phyloP scores from a whole-genome alignment of 2,797 vertebrate genomes.

The Danio kyathit region DNA sequence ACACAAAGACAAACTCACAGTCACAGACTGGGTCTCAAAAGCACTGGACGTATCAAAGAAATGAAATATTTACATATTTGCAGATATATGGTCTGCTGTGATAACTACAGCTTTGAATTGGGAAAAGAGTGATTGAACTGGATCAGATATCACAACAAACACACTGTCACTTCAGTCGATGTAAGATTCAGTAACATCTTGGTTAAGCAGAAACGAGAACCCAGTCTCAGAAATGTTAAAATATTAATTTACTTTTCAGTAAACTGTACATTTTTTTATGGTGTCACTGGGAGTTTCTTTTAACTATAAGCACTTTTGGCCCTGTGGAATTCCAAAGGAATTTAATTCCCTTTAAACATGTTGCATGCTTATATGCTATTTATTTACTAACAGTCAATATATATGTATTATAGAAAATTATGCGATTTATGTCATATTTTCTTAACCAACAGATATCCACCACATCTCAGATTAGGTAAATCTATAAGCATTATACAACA shows the following conservation, averaged over 20 bases:
- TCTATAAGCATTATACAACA: background rate
- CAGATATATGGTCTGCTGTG: background rate
- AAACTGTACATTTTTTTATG: background rate
- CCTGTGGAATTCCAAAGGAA: background rate
- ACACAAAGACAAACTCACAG: background rate
- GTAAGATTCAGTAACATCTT: background rate
- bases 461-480: background rate
- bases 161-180: background rate
- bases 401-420: background rate
- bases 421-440: background rate
- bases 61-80: background rate
- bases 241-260: background rate
- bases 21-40: conserved; percentile 9
- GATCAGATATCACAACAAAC: conserved; percentile 9
- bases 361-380: background rate
- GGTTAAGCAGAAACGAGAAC: background rate
- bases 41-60: background rate
- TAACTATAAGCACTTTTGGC: background rate
- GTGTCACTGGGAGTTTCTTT: background rate
- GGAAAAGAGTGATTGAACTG: background rate
- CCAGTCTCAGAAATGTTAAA: background rate
- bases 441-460: background rate
- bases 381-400: background rate
- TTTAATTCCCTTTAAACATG: background rate
- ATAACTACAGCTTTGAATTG: background rate